Evolutionary conservation across 1,140 invertebrate species (phyloP).

Genomic region (Drosophila neocordata): DNA sequence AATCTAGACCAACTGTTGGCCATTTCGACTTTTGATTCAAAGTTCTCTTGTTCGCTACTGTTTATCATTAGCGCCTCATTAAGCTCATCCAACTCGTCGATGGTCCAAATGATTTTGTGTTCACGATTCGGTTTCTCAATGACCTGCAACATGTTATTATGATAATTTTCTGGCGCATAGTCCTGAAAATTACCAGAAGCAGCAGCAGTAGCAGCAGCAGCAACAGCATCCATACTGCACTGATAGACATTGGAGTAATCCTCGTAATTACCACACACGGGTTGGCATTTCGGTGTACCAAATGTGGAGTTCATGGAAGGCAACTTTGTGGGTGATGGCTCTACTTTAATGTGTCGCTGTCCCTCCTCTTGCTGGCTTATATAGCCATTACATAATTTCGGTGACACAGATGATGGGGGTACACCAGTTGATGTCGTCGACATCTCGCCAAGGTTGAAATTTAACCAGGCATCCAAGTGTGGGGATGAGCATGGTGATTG

Average conservation of each 20-base stretch:
- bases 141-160: constrained; percentile 60
- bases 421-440: constrained; percentile 2
- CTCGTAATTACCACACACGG: constrained; percentile 57
- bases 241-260: constrained; percentile 66
- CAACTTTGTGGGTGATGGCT: constrained; percentile 52
- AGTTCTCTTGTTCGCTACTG: constrained; percentile 27
- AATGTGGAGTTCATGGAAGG: constrained; percentile 81
- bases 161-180: constrained; percentile 60
- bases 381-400: constrained; percentile 64
- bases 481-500: constrained; percentile 82
- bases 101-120: constrained; percentile 79
- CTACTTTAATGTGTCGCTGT: constrained; percentile 36
- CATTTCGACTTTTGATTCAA: neutral
- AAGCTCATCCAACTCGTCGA: constrained; percentile 72
- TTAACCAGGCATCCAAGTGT: constrained; percentile 80
- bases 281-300: constrained; percentile 73
- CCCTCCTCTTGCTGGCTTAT: constrained; percentile 32
- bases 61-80: constrained; percentile 55
- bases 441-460: constrained; percentile 70
- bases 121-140: constrained; percentile 76
- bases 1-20: neutral
- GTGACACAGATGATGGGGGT: constrained; percentile 33
- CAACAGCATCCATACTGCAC: neutral
- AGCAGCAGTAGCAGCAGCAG: neutral
- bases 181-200: constrained; percentile 29